Evolutionary conservation across 2,797 vertebrate genomes (phyloP), one percentile per base, ranked within the genome.

Genomic region (Peromyscus nudipes): DNA sequence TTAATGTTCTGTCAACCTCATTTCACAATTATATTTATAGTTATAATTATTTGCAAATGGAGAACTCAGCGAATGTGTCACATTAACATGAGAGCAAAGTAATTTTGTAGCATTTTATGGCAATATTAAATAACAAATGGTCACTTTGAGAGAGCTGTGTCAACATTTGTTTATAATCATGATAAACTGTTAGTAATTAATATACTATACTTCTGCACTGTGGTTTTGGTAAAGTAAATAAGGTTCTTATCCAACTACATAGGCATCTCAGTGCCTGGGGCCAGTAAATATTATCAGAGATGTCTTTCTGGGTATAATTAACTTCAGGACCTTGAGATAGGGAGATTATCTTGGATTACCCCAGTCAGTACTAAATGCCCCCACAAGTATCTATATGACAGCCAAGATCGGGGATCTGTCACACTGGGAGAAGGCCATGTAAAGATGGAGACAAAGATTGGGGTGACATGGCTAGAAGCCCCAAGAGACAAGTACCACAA

Each of bases 31-130:
- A 77, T 94, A 64, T 90, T 96, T 94, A 23, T 49, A 84, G 73
- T 92, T 95, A 71, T 31, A 89, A 29, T 91, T 84, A 77, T 62
- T 93, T 96, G 9, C 92, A 92, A 93, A 60, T 88, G 60, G 34
- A 92, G 75, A 96, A 93, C 75, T 91, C 49, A 80, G 55, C 71
- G 87, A 94, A 11, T 83, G 55, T 91, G 82, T 95, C 52, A 75
- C 6, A 95, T 93, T 96, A 81, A 88, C 60, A 77, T 84, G 88
- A 89, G 73, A 95, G 52, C 64, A 94, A 91, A 91, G 8, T 88
- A 94, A 92, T 91, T 91, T 94, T 86, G 34, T 17, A 73, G 21
- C 52, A 93, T 93, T 96, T 94, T 94, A 83, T 91, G 93, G 49
- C 13, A 81, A 19, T 96, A 19, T 71, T 92, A 77, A 88, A 40